Percentiles rank a stretch among this genome's conserved stretches.
Evolutionary conservation across 64 coral and sea anemone genomes (phyloP).

Genomic region (Acropora yongei): DNA sequence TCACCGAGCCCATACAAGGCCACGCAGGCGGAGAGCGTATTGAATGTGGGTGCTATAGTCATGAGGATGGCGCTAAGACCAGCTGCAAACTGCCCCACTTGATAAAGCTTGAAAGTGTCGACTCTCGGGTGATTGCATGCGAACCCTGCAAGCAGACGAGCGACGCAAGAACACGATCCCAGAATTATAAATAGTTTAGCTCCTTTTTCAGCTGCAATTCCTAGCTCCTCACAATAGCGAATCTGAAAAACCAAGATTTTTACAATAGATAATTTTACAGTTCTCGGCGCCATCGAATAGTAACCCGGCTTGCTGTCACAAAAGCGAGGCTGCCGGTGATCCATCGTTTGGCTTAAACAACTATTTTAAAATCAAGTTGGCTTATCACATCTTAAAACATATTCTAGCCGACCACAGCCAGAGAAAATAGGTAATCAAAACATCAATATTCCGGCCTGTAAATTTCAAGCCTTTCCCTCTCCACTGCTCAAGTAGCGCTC

Average conservation of each 20-base stretch:
- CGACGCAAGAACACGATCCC: constrained; percentile 33
- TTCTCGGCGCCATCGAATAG: no score
- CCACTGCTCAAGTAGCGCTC: no score
- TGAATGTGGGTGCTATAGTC: not conserved
- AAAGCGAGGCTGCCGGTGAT: no score
- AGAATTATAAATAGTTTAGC: constrained; percentile 38
- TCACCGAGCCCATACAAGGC: constrained; percentile 21
- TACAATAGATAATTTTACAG: no score
- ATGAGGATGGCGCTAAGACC: constrained; percentile 15
- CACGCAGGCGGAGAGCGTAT: not conserved
- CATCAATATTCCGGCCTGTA: no score
- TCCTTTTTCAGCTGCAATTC: constrained; percentile 42
- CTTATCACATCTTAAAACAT: no score
- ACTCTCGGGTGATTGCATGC: constrained; percentile 32
- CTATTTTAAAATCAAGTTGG: no score
- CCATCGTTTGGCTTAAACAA: no score
- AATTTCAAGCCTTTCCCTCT: no score
- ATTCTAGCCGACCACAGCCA: no score
- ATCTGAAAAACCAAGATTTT: constrained; percentile 13
- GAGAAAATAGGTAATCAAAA: no score
- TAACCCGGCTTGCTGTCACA: no score
- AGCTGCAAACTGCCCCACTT: not conserved
- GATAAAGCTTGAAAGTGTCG: constrained; percentile 31
- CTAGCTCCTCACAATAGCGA: constrained; percentile 63
- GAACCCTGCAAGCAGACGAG: constrained; percentile 31